phyloP scores from a whole-genome alignment of 2,797 vertebrate genomes.

The Sus cebifrons region DNA sequence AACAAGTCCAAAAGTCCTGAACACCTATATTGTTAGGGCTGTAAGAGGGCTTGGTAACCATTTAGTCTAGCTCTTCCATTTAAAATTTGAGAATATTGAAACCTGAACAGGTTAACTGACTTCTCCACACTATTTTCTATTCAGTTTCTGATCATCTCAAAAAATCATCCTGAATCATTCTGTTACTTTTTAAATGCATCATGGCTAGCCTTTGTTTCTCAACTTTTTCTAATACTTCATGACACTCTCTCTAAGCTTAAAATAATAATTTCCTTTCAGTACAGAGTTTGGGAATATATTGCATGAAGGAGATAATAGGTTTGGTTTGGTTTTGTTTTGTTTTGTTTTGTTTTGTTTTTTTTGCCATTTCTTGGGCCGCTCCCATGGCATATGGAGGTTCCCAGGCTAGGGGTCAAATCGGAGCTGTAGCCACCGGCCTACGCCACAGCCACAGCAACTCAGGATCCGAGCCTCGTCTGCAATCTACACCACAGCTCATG shows the following conservation, averaged over 20 bases:
- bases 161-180: background rate
- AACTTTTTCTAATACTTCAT: background rate
- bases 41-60: background rate
- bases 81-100: background rate
- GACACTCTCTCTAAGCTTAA: background rate
- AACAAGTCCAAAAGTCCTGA: background rate
- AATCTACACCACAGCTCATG: too few species aligned
- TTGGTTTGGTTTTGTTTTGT: too few species aligned
- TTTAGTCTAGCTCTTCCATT: background rate
- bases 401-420: too few species aligned
- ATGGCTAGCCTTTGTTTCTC: background rate
- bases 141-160: background rate
- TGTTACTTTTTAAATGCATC: background rate
- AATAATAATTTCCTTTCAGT: slow-evolving; percentile 9
- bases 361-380: too few species aligned
- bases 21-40: background rate
- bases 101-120: background rate
- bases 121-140: background rate
- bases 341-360: too few species aligned
- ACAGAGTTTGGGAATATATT: background rate
- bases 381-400: too few species aligned
- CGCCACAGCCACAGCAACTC: too few species aligned
- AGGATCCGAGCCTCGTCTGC: too few species aligned
- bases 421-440: too few species aligned
- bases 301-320: background rate